A percentile compares a stretch with the other conserved stretches of the same genome.
Evolutionary conservation across 2,888 invertebrate species (phyloP).

Genomic region (Incurvaria masculella): DNA sequence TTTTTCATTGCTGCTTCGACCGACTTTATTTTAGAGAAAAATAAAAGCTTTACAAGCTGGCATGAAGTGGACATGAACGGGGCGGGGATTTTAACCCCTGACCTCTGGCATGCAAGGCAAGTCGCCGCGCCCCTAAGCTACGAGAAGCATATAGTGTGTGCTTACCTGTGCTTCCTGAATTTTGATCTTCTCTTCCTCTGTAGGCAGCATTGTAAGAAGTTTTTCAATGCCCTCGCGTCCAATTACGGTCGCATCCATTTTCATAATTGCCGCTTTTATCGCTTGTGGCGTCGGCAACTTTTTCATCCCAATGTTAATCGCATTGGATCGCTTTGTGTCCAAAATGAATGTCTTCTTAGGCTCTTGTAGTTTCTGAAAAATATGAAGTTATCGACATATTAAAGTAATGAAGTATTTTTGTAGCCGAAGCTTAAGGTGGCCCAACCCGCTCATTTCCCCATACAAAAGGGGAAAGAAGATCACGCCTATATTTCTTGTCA

Average conservation of each 20-base stretch:
- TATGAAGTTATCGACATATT: slow-evolving; percentile 1
- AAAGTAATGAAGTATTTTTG: slow-evolving; percentile 4
- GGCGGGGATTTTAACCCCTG: too few relatives aligned
- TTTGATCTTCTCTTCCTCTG: slow-evolving; percentile 93
- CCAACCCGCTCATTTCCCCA: too few relatives aligned
- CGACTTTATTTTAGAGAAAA: not conserved
- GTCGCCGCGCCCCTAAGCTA: too few relatives aligned
- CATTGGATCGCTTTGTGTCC: slow-evolving; percentile 96
- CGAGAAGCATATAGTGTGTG: not conserved
- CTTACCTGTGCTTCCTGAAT: slow-evolving; percentile 88
- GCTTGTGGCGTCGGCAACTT: slow-evolving; percentile 96
- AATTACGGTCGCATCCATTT: slow-evolving; percentile 98
- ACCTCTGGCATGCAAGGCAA: too few relatives aligned
- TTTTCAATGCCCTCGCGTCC: slow-evolving; percentile 99
- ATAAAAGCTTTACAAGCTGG: not conserved
- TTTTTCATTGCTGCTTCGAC: too few relatives aligned
- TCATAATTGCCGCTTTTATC: slow-evolving; percentile 97
- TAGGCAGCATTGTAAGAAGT: slow-evolving; percentile 94
- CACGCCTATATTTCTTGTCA: too few relatives aligned
- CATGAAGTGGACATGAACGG: too few relatives aligned
- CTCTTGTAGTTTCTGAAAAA: slow-evolving; percentile 41
- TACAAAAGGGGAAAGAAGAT: too few relatives aligned
- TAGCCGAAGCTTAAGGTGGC: too few relatives aligned
- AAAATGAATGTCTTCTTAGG: slow-evolving; percentile 68
- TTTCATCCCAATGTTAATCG: slow-evolving; percentile 99